Conservation (phyloP, 2,113 vertebrate genomes). For the Salvator merianae region DNA sequence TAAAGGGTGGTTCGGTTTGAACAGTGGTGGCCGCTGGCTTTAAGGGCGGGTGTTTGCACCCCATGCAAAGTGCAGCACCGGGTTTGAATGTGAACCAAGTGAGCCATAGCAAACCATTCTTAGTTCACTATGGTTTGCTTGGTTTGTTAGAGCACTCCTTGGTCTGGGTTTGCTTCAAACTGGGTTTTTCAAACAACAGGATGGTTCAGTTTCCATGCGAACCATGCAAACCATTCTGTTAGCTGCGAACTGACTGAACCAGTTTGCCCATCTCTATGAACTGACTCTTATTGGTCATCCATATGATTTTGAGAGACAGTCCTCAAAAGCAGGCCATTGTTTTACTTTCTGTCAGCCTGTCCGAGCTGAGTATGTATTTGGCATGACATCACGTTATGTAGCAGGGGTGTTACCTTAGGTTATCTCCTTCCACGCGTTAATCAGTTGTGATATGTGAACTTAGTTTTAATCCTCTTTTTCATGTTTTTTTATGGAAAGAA, state of each 20-base stretch:
- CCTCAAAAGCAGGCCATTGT: not conserved
- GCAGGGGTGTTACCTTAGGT: not conserved
- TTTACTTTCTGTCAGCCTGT: conserved; percentile 32
- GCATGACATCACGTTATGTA: conserved; percentile 5
- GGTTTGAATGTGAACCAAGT: no score
- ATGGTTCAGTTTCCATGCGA: no score
- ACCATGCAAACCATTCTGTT: not conserved
- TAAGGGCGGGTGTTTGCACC: no score
- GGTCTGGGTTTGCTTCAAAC: no score
- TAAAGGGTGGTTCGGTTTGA: no score
- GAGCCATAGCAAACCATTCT: no score
- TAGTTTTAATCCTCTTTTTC: not conserved
- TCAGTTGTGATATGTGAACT: not conserved
- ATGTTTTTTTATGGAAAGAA: conserved; percentile 44
- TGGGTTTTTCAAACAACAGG: no score
- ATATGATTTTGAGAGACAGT: no score
- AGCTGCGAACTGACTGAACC: not conserved
- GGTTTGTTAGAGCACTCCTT: no score
- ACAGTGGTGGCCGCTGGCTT: no score
- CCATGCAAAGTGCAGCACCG: no score
- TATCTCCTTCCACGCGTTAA: not conserved
- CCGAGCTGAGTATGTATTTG: conserved; percentile 35
- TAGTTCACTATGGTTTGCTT: no score
- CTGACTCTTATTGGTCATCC: not conserved
- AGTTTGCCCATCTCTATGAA: not conserved